A percentile compares a stretch with the other conserved stretches of the same genome.
Evolutionary conservation across 2,888 invertebrate genomes (phyloP).

Genomic region (Folsomia manolachei): DNA sequence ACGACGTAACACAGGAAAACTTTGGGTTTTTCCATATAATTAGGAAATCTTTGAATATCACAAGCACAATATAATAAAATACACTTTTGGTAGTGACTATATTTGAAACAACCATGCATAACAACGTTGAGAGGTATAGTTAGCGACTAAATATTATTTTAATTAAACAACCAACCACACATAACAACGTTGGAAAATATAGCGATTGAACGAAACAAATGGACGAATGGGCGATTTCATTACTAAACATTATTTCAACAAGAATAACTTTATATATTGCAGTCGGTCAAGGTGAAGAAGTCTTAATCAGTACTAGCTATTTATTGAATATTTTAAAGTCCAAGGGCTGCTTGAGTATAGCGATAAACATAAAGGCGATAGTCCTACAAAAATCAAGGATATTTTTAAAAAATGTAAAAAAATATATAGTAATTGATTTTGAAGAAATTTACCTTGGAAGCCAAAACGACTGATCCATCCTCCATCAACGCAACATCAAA

Average conservation of each 20-base stretch:
- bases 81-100: constrained; percentile 19
- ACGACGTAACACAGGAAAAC: neutral
- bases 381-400: constrained; percentile 62
- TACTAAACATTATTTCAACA: too few species aligned
- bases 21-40: neutral
- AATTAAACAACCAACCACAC: neutral
- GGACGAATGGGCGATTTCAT: neutral
- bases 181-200: neutral
- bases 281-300: too few species aligned
- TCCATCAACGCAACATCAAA: constrained; percentile 99
- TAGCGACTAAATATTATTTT: neutral
- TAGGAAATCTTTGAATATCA: neutral
- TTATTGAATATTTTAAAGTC: neutral
- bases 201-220: neutral
- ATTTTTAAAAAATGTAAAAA: neutral
- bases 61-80: constrained; percentile 8
- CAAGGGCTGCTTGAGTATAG: constrained; percentile 83
- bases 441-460: constrained; percentile 68
- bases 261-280: too few species aligned
- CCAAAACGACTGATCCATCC: constrained; percentile 96
- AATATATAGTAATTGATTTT: neutral
- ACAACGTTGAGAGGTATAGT: neutral
- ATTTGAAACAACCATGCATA: constrained; percentile 11
- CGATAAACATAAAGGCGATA: constrained; percentile 99
- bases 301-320: too few species aligned